Evolutionary conservation across 2,797 vertebrate genomes (phyloP), one percentile per base, ranked within the genome.

Genomic region (Premnoplex brunnescens): DNA sequence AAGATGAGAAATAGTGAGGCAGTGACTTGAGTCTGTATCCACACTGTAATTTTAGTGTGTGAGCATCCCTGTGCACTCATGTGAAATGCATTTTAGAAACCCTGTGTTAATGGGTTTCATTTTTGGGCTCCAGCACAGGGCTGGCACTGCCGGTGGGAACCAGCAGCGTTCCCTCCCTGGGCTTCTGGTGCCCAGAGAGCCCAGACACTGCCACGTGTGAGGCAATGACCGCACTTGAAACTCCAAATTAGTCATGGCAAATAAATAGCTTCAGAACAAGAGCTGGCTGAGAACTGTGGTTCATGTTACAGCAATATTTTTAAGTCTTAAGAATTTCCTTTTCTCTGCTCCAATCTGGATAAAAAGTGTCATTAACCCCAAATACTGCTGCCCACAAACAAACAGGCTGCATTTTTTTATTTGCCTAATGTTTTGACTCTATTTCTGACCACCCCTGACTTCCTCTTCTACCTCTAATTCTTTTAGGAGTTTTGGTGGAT

Each of bases 31-130:
- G 36, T 56, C 85, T 72, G 71, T 37, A 46, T 4, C 66, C 0
- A 0, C 1, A 0, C 26, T 54, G 28, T 6, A 8, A 2, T 19
- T 56, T 5, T 32, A 20, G 24, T 28, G 32, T 0, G 2, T 24
- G 66, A 86, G 36, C 36, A 1, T 28, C 37, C 51, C 37, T 0
- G 0, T 56, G 71, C 49, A 37, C 1, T 2, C 19, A n/a, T 2
- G 9, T 37, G 76, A 91, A 80, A 80, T 9, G 27, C 30, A 10
- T 48, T 78, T 78, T 18, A 28, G 66, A 66, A 43, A 8, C 22
- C 32, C 5, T 0, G 16, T 28, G 19, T 26, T 21, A 19, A 12
- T 6, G 39, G 55, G 2, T 28, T 46, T 51, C 8, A 27, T 39
- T 14, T 27, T 6, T 0, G 1, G 55, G 80, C 73, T 69, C 34